Conservation (phyloP, 2,888 invertebrate genomes). For the Hydroisotoma schaefferi region DNA sequence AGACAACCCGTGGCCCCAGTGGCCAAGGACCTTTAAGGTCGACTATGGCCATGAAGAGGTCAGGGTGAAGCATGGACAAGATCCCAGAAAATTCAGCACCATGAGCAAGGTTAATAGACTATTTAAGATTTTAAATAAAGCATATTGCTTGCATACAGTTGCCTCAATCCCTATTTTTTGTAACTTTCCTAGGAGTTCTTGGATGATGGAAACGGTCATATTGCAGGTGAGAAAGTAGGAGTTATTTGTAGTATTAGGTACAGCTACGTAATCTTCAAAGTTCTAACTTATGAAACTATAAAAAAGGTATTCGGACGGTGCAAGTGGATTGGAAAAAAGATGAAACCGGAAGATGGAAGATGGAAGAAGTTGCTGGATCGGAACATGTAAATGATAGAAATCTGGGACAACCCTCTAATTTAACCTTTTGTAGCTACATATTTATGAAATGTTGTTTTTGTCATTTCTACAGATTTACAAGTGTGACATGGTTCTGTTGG, state of each 20-base stretch:
- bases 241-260: too few species aligned
- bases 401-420: not conserved
- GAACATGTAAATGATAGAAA: constrained; percentile 57
- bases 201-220: constrained; percentile 81
- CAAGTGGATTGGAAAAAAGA: constrained; percentile 93
- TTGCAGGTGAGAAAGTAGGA: too few species aligned
- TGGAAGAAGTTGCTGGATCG: constrained; percentile 77
- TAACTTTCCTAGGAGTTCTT: constrained; percentile 75
- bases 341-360: constrained; percentile 83
- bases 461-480: constrained; percentile 61
- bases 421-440: not conserved
- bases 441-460: not conserved
- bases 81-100: constrained; percentile 90
- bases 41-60: constrained; percentile 99
- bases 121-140: constrained; percentile 2
- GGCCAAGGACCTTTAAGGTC: constrained; percentile 91
- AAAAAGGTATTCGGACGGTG: constrained; percentile 69
- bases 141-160: not conserved
- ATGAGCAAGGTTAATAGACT: constrained; percentile 68
- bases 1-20: constrained; percentile 99
- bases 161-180: constrained; percentile 7
- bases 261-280: not conserved
- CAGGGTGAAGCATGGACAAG: constrained; percentile 80
- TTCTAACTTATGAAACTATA: not conserved
- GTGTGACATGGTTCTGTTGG: constrained; percentile 88